Percentiles rank a stretch among this genome's conserved stretches.
These are phyloP conservation scores for Myotis davidii DNA, from an alignment of 2,113 vertebrate species.

Conservation along the genomic window DNA sequence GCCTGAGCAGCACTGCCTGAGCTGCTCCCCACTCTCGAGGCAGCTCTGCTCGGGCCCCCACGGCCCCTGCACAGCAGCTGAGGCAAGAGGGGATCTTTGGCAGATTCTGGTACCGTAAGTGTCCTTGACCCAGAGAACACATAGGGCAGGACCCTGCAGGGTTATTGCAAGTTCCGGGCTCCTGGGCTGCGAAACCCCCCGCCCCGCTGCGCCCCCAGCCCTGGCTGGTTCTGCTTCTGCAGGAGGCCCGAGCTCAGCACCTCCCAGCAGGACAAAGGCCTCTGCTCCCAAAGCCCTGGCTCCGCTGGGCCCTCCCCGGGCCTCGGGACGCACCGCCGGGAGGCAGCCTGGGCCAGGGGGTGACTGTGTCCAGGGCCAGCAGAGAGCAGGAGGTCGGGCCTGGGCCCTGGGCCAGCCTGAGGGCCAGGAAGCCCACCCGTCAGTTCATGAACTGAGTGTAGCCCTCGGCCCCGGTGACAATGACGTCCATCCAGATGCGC, in stretches of 20 bases:
- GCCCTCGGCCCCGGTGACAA: conserved; percentile 96
- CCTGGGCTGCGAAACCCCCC: not conserved
- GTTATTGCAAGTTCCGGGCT: not conserved
- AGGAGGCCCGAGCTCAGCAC: not conserved
- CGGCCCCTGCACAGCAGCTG: not conserved
- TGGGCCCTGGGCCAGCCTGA: not conserved
- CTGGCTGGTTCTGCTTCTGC: not conserved
- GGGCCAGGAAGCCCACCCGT: not conserved
- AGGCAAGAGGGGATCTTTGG: conserved; percentile 76
- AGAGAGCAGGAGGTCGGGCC: not conserved
- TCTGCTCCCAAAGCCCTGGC: not conserved
- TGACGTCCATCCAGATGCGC: conserved; percentile 99
- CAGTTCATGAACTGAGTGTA: conserved; percentile 95
- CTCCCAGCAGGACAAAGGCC: not conserved
- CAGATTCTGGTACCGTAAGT: conserved; percentile 76
- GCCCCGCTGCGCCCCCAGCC: no score
- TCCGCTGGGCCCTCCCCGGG: not conserved
- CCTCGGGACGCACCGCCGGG: not conserved
- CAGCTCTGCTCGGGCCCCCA: conserved; percentile 28
- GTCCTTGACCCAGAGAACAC: conserved; percentile 51
- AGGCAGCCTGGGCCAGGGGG: not conserved
- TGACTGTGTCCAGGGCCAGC: not conserved
- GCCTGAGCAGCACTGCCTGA: not conserved
- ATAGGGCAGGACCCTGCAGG: not conserved
- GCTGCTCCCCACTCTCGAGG: not conserved